Evolutionary conservation across 2,113 vertebrate genomes (phyloP), one percentile per base, ranked within the genome.

Genomic region (Morone chrysops): DNA sequence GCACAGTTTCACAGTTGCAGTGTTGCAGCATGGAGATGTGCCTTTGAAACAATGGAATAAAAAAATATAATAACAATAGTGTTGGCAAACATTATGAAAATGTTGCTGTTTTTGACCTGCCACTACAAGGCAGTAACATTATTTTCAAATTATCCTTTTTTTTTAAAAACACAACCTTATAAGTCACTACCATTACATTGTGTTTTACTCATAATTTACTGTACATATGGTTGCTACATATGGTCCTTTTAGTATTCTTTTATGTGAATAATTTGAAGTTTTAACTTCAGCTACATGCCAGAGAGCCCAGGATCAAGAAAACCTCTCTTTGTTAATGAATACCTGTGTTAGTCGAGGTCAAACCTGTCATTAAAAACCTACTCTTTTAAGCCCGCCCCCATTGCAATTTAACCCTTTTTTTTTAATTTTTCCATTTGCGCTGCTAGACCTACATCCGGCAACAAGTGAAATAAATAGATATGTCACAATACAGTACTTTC

Each of bases 301-400:
- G 48, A 40, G 41, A 68, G 53, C 40, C 50, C 31, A 17, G 17
- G 51, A 59, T 71, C n/a, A 71, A 63, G 11, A 69, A 16, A 59
- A 5, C 16, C 11, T 22, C 5, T 62, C 48, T 20, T 18, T 69
- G 8, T 22, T 51, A 50, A 51, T 31, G 36, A 71, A 66, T 57
- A 31, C 31, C 50, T 77, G 9, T 31, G 14, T n/a, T 71, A n/a
- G 60, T 66, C 73, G 76, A 82, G 57, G 63, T 54, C 73, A 69
- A 25, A 40, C 48, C 9, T 70, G 31, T 54, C 9, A 38, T 38
- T 61, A 69, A 22, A 20, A 36, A 57, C 51, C 5, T 22, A 1
- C 12, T 57, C 12, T 6, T 65, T 13, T 18, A 1, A 13, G 22
- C 22, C 59, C 48, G 69, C 12, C 48, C 13, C 2, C 2, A 31